These are phyloP conservation scores for Lonchura striata DNA, from an alignment of 2,113 vertebrate species.

Conservation along the genomic window DNA sequence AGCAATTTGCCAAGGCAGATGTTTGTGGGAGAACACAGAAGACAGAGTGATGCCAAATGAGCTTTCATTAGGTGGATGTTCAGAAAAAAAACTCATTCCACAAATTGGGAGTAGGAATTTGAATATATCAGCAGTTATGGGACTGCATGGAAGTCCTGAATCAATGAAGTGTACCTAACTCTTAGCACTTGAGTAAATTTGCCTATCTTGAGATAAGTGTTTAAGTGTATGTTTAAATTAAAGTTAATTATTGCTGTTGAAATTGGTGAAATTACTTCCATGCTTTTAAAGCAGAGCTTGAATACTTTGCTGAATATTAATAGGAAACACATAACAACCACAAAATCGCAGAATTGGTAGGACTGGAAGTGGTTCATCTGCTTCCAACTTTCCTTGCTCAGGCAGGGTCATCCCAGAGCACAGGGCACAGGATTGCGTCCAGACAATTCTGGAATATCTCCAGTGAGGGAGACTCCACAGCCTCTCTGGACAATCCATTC, in stretches of 20 bases:
- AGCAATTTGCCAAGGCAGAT: not conserved
- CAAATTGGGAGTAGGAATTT: not conserved
- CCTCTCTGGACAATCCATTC: not conserved
- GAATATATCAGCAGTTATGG: not conserved
- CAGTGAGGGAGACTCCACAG: not conserved
- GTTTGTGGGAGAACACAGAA: slow-evolving; percentile 6
- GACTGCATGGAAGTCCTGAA: not conserved
- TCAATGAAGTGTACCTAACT: not conserved
- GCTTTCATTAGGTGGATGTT: not conserved
- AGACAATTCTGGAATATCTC: not conserved
- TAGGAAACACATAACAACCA: not conserved
- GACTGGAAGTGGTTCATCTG: not conserved
- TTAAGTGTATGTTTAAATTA: slow-evolving; percentile 26
- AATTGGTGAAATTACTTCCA: slow-evolving; percentile 26
- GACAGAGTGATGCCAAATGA: not conserved
- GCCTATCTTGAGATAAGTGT: slow-evolving; percentile 5
- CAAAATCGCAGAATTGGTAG: not conserved
- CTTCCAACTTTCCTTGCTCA: not conserved
- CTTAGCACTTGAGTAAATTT: slow-evolving; percentile 48
- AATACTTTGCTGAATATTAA: slow-evolving; percentile 14
- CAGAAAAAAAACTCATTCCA: slow-evolving; percentile 12
- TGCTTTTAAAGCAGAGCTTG: not conserved
- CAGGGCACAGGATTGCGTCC: not conserved
- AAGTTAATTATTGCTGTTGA: slow-evolving; percentile 41
- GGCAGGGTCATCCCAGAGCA: not conserved